phyloP scores from a whole-genome alignment of 2,888 invertebrate genomes.

The Idaea straminata region DNA sequence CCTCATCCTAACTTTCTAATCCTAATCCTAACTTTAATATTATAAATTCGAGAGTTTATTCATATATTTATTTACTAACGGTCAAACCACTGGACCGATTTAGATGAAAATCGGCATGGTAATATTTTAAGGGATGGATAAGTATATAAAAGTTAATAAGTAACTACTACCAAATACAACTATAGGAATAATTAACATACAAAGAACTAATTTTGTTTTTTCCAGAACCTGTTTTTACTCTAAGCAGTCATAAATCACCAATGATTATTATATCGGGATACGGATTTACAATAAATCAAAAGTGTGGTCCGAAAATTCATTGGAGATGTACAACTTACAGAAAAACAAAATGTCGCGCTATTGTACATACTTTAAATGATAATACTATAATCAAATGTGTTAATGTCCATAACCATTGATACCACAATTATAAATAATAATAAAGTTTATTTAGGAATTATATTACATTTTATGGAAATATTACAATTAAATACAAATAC shows the following conservation, averaged over 20 bases:
- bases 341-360: constrained; percentile 10
- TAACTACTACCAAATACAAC: too few relatives aligned
- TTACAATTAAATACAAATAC: too few relatives aligned
- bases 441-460: not conserved
- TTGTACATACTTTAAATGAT: constrained; percentile 12
- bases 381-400: constrained; percentile 9
- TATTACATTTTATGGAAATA: too few relatives aligned
- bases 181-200: not conserved
- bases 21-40: too few relatives aligned
- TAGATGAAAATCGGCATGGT: too few relatives aligned
- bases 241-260: constrained; percentile 34
- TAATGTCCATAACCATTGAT: constrained; percentile 16
- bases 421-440: not conserved
- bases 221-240: constrained; percentile 29
- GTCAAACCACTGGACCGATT: too few relatives aligned
- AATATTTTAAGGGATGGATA: too few relatives aligned
- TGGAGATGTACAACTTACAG: constrained; percentile 38
- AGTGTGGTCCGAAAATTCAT: constrained; percentile 29
- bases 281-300: constrained; percentile 38
- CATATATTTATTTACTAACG: too few relatives aligned
- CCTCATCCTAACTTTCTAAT: too few relatives aligned
- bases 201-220: constrained; percentile 8
- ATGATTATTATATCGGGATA: constrained; percentile 37
- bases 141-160: too few relatives aligned
- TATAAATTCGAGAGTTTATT: too few relatives aligned